Conservation (phyloP, 2,113 vertebrate genomes). For the Oryctolagus cuniculus region DNA sequence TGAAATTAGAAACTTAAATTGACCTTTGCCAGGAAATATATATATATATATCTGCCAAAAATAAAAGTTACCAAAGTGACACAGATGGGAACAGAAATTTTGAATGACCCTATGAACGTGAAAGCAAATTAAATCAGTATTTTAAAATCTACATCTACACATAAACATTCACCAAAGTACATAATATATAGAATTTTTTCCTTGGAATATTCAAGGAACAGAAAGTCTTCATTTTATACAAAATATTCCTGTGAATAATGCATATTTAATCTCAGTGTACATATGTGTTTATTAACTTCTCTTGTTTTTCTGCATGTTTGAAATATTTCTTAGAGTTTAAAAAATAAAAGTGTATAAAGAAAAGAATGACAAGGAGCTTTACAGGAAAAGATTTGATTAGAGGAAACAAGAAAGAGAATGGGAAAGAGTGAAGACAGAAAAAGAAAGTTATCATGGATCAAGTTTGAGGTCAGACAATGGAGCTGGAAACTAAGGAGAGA, state of each 20-base stretch:
- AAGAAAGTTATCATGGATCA: not conserved
- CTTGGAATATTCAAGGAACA: not conserved
- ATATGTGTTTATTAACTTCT: not conserved
- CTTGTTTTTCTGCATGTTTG: not conserved
- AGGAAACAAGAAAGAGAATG: not conserved
- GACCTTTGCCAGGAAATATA: not conserved
- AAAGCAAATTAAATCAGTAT: constrained; percentile 24
- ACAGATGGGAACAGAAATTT: constrained; percentile 43
- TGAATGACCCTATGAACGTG: not conserved
- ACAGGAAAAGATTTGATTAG: not conserved
- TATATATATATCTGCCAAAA: not conserved
- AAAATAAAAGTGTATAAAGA: not conserved
- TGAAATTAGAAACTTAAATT: constrained; percentile 27
- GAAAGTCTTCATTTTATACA: not conserved
- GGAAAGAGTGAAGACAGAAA: not conserved
- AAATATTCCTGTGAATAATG: constrained; percentile 18
- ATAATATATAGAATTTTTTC: not conserved
- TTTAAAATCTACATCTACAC: constrained; percentile 35
- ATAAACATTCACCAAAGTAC: not conserved
- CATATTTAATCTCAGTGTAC: not conserved
- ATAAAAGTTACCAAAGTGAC: constrained; percentile 36
- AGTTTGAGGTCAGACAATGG: not conserved
- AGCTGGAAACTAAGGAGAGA: not conserved
- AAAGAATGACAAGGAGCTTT: not conserved
- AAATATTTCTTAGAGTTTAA: constrained; percentile 30